These are phyloP conservation scores for Heliconius nattereri DNA, from an alignment of 1,140 invertebrate species.

Conservation along the genomic window DNA sequence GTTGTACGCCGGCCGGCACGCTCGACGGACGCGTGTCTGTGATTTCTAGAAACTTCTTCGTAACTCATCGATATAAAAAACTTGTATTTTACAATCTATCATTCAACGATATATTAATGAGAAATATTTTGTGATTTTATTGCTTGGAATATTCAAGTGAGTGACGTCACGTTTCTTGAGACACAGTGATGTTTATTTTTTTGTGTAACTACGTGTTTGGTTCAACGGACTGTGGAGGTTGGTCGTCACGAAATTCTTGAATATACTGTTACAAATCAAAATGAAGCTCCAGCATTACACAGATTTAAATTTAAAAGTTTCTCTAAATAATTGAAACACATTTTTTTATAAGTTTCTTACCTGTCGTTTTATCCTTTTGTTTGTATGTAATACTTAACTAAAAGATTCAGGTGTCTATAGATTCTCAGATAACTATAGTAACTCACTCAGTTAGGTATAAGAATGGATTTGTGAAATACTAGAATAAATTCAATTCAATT, in stretches of 20 bases:
- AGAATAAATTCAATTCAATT: too few relatives aligned
- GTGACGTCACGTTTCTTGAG: constrained; percentile 49
- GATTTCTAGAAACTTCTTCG: constrained; percentile 66
- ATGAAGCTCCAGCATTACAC: constrained; percentile 64
- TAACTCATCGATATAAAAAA: constrained; percentile 63
- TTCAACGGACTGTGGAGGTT: constrained; percentile 79
- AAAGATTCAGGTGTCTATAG: background rate
- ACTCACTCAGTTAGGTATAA: background rate
- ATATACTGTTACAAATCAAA: constrained; percentile 68
- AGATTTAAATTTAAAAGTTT: background rate
- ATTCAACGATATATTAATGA: constrained; percentile 37
- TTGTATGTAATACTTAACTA: background rate
- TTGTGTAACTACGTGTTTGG: constrained; percentile 79
- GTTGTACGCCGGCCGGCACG: constrained; percentile 76
- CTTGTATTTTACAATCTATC: constrained; percentile 50
- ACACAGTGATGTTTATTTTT: constrained; percentile 71
- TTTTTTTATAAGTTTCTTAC: background rate
- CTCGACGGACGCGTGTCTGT: constrained; percentile 60
- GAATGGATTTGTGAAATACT: too few relatives aligned
- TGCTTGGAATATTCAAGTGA: constrained; percentile 46
- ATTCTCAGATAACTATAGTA: background rate
- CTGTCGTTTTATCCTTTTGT: background rate
- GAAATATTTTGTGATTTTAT: constrained; percentile 46
- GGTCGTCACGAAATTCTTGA: constrained; percentile 68
- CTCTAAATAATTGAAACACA: background rate